A percentile compares a stretch with the other conserved stretches of the same genome.
Evolutionary conservation across 1,140 invertebrate genomes (phyloP).

Genomic region (Manduca sexta): DNA sequence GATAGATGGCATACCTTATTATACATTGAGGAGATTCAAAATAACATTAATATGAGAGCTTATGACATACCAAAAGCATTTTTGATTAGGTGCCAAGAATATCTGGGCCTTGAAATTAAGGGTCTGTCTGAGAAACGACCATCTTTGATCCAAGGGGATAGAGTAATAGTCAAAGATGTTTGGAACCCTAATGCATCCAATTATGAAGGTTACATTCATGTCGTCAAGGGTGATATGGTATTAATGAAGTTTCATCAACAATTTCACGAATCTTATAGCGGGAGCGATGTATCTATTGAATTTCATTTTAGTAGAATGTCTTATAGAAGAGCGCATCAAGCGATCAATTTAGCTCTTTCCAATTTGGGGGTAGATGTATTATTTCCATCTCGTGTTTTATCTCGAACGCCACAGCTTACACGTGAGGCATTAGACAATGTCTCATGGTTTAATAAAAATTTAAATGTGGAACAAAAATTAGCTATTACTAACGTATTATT

Average conservation of each 20-base stretch:
- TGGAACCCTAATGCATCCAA: slow-evolving; percentile 39
- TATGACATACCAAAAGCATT: slow-evolving; percentile 81
- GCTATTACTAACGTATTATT: slow-evolving; percentile 86
- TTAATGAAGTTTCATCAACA: slow-evolving; percentile 81
- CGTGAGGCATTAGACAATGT: slow-evolving; percentile 37
- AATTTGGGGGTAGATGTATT: slow-evolving; percentile 77
- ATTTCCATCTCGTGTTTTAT: slow-evolving; percentile 75
- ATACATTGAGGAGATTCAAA: slow-evolving; percentile 85
- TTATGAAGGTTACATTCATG: slow-evolving; percentile 88
- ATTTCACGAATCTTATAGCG: slow-evolving; percentile 81
- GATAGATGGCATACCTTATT: slow-evolving; percentile 81
- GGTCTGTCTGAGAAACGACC: slow-evolving; percentile 89
- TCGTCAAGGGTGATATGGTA: slow-evolving; percentile 78
- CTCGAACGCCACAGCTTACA: slow-evolving; percentile 40
- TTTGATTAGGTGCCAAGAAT: slow-evolving; percentile 79
- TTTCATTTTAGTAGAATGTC: slow-evolving; percentile 76
- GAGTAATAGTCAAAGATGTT: slow-evolving; percentile 75
- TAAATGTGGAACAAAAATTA: slow-evolving; percentile 87
- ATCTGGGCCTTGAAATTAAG: slow-evolving; percentile 82
- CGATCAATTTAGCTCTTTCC: slow-evolving; percentile 73
- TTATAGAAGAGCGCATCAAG: slow-evolving; percentile 78
- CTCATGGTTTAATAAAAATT: slow-evolving; percentile 81
- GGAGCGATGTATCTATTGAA: slow-evolving; percentile 77
- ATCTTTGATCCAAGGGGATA: slow-evolving; percentile 87
- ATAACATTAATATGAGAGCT: slow-evolving; percentile 77